Evolutionary conservation across 2,888 invertebrate genomes (phyloP).

Genomic region (Nyleta sp.): DNA sequence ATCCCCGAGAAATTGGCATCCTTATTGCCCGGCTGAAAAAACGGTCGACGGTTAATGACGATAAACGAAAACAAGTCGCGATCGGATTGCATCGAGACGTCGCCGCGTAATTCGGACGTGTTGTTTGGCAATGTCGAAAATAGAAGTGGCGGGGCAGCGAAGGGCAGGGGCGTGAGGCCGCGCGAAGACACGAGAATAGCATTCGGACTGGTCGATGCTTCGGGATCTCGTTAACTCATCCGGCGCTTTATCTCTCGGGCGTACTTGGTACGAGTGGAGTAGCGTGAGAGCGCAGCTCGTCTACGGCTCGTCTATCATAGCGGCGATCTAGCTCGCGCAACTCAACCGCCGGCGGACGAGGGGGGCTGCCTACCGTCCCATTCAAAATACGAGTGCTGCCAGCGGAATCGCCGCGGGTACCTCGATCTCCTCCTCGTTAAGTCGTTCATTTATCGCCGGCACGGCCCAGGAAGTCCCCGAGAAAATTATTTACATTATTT

Average conservation of each 20-base stretch:
- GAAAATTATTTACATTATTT: conserved; percentile 53
- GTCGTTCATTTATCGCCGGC: conserved; percentile 42
- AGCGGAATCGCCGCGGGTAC: conserved; percentile 48
- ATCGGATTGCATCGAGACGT: conserved; percentile 3
- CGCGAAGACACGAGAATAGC: conserved; percentile 51
- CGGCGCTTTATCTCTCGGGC: conserved; percentile 42
- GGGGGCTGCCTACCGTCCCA: conserved; percentile 29
- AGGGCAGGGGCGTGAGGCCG: conserved; percentile 25
- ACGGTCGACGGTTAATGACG: neutral
- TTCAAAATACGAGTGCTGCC: conserved; percentile 44
- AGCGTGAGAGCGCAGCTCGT: conserved; percentile 48
- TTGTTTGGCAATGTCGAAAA: conserved; percentile 35
- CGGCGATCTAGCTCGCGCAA: conserved; percentile 38
- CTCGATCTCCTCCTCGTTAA: conserved; percentile 41
- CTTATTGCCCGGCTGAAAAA: too few relatives aligned
- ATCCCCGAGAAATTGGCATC: too few relatives aligned
- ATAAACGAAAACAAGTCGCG: neutral
- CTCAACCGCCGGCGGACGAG: conserved; percentile 4
- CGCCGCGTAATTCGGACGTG: conserved; percentile 12
- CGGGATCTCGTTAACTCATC: conserved; percentile 51
- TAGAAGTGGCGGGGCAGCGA: conserved; percentile 18
- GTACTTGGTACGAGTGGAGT: conserved; percentile 39
- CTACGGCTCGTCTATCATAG: conserved; percentile 53
- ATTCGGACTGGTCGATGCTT: conserved; percentile 35
- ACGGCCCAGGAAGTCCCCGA: conserved; percentile 37